Percentiles rank a stretch among this genome's conserved stretches.
Conservation (phyloP, 2,888 invertebrate species). For the Dolomedes plantarius region DNA sequence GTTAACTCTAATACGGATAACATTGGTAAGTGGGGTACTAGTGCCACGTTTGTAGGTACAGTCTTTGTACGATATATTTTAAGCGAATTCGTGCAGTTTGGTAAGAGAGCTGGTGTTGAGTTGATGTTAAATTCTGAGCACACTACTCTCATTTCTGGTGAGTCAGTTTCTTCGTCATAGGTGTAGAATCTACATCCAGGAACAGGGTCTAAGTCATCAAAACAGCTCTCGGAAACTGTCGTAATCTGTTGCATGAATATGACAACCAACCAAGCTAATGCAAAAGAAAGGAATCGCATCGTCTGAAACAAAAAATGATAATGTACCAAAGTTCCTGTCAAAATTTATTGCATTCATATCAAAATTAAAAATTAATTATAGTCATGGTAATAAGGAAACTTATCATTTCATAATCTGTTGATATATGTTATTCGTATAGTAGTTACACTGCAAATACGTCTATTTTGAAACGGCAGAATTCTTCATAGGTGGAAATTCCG, state of each 20-base stretch:
- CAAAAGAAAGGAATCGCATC: not conserved
- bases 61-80: not conserved
- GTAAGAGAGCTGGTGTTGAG: not conserved
- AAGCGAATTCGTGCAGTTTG: not conserved
- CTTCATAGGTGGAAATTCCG: too few species aligned
- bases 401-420: too few species aligned
- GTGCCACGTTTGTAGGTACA: conserved; percentile 7
- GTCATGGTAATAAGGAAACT: too few species aligned
- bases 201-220: too few species aligned
- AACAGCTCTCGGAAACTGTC: not conserved
- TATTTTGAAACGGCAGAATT: too few species aligned
- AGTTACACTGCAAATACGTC: too few species aligned
- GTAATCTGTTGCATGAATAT: not conserved
- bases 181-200: not conserved
- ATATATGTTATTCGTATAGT: too few species aligned
- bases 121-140: not conserved
- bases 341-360: too few species aligned
- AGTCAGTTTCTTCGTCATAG: not conserved
- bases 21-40: not conserved
- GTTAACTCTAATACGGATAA: not conserved
- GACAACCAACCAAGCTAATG: not conserved
- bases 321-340: too few species aligned
- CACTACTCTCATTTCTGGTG: not conserved
- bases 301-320: too few species aligned
- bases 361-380: too few species aligned